phyloP scores from a whole-genome alignment of 2,797 vertebrate species.

The Leptoclinus maculatus region DNA sequence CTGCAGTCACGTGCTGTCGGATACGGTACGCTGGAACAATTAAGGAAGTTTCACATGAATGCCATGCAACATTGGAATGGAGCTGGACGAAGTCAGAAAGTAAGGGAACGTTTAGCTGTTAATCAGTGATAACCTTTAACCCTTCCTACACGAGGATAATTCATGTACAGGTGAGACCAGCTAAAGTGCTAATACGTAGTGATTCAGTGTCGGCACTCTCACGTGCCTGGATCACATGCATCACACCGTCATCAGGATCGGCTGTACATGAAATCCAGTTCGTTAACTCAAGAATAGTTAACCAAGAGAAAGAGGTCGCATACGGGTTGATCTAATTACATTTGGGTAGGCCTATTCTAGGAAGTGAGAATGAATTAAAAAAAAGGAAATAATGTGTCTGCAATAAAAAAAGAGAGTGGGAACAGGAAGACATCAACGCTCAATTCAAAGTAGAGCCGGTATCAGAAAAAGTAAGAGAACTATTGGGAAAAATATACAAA shows the following conservation, averaged over 20 bases:
- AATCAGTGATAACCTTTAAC: constrained; percentile 32
- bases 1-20: constrained; percentile 2
- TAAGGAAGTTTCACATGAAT: constrained; percentile 3
- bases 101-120: background rate
- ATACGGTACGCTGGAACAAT: constrained; percentile 37
- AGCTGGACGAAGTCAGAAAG: constrained; percentile 9
- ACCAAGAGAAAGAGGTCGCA: background rate
- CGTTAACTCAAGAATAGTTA: background rate
- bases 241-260: no score
- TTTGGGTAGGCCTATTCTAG: background rate
- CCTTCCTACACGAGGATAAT: background rate
- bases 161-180: background rate
- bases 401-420: background rate
- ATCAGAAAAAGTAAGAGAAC: background rate
- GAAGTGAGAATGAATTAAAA: background rate
- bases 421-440: background rate
- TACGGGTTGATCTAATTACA: background rate
- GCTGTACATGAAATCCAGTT: background rate
- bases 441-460: background rate
- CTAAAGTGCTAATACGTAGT: background rate
- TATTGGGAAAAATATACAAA: background rate
- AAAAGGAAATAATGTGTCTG: background rate
- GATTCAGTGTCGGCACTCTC: background rate
- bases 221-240: no score
- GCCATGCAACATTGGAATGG: background rate